Percentiles rank a stretch among this genome's conserved stretches.
phyloP scores from a whole-genome alignment of 2,113 vertebrate genomes.

The Mus pahari region DNA sequence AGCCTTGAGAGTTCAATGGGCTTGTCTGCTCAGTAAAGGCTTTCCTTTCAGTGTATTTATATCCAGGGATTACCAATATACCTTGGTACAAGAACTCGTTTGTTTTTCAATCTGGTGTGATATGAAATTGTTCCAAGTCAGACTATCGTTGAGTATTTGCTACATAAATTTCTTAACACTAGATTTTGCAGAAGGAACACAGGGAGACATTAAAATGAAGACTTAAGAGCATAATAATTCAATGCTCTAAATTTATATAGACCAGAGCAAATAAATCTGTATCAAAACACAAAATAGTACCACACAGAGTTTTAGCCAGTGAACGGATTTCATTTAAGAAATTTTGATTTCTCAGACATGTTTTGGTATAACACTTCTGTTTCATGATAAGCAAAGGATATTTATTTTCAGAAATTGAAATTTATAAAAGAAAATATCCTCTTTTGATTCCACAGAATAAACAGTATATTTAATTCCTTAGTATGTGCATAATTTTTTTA shows the following conservation, averaged over 20 bases:
- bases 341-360: not conserved
- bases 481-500: conserved; percentile 39
- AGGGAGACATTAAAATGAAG: conserved; percentile 38
- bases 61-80: conserved; percentile 62
- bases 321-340: conserved; percentile 52
- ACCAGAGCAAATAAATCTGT: conserved; percentile 17
- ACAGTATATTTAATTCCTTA: conserved; percentile 46
- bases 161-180: conserved; percentile 70
- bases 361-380: conserved; percentile 29
- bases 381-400: not conserved
- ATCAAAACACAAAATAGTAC: conserved; percentile 58
- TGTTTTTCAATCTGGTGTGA: conserved; percentile 65
- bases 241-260: conserved; percentile 52
- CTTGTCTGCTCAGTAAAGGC: conserved; percentile 63
- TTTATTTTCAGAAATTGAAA: conserved; percentile 54
- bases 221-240: not conserved
- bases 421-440: conserved; percentile 59
- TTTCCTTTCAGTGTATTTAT: conserved; percentile 62
- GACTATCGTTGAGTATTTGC: conserved; percentile 69
- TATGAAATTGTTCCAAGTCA: conserved; percentile 68
- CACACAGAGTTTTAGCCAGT: conserved; percentile 23
- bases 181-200: conserved; percentile 51
- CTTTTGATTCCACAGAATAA: conserved; percentile 40
- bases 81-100: conserved; percentile 66
- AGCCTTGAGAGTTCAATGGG: conserved; percentile 63